Evolutionary conservation across 2,113 vertebrate species (phyloP).

Genomic region (Machaerirhynchus nigripectus): DNA sequence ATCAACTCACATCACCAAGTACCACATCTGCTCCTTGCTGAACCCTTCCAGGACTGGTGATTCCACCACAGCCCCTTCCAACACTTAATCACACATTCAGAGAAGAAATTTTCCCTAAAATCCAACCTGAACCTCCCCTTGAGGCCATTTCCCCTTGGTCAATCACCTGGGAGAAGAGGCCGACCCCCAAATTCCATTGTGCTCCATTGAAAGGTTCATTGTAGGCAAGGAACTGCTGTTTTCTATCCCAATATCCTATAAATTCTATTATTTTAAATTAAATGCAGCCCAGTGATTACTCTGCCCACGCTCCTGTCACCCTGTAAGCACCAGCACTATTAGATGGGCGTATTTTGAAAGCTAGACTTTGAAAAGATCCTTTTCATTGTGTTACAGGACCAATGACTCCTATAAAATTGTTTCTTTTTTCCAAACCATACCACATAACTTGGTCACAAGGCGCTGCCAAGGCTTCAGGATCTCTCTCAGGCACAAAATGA

Average conservation of each 20-base stretch:
- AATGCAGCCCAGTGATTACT: background rate
- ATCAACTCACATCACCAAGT: background rate
- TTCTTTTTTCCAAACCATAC: background rate
- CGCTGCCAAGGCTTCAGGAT: background rate
- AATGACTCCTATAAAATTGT: background rate
- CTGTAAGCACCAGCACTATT: background rate
- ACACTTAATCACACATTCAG: background rate
- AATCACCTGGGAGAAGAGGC: background rate
- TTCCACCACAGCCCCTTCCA: background rate
- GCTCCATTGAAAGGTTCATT: background rate
- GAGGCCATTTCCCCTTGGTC: background rate
- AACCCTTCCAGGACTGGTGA: background rate
- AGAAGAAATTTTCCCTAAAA: background rate
- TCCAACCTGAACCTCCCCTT: background rate
- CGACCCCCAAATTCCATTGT: accelerated
- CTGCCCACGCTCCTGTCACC: accelerated
- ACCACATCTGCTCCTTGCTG: accelerated
- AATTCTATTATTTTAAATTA: background rate
- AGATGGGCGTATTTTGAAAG: background rate
- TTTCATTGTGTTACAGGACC: background rate
- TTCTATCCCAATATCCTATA: background rate
- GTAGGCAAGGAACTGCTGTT: background rate
- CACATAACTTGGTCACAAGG: background rate
- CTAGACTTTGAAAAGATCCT: background rate
- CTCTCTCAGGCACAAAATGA: background rate